Evolutionary conservation across 37 sponge, comb jelly and placozoan genomes (phyloP), one percentile per base, ranked within the genome.

Genomic region (Petrosia ficiformis): DNA sequence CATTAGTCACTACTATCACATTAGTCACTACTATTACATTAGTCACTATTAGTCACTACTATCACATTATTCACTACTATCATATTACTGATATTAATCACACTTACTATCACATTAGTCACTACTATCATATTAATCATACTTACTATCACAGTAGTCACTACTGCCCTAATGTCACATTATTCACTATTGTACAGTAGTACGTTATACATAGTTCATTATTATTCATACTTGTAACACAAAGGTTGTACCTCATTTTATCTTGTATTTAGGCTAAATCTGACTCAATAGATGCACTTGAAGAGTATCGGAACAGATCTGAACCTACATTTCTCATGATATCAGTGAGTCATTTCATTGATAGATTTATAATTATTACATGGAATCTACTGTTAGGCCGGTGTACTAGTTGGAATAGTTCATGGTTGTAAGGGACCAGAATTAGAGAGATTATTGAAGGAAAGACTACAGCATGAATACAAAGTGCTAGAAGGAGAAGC

Each of bases 241-340:
- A n/a, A n/a, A n/a, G n/a, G n/a, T n/a, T n/a, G n/a, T 52, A n/a
- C n/a, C n/a, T 1, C 83, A 57, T 71, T n/a, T n/a, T n/a, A n/a
- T n/a, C n/a, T n/a, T n/a, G n/a, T n/a, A n/a, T n/a, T n/a, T 70
- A 96, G 97, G 98, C 95, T 2, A 86, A 90, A 22, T 57, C 94
- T 10, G 92, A 95, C 65, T 77, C 59, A 25, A 90, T 99, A 36
- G 82, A 85, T 38, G 56, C 68, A 4, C 56, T 99, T 77, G 87
- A 89, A 58, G 56, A 78, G 28, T 99, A 99, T 73, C 70, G 92
- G 25, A 79, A 79, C 16, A 80, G 42, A n/a, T 87, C 94, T 34
- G 81, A 93, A 44, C 99, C 99, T 22, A 85, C 92, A n/a, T 99
- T 99, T 71, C 87, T 99, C 39, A 88, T 95, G 73, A 77, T 82